Base-by-base conservation (phyloP, 2,113 vertebrate genomes). In the Bufo bufo region DNA sequence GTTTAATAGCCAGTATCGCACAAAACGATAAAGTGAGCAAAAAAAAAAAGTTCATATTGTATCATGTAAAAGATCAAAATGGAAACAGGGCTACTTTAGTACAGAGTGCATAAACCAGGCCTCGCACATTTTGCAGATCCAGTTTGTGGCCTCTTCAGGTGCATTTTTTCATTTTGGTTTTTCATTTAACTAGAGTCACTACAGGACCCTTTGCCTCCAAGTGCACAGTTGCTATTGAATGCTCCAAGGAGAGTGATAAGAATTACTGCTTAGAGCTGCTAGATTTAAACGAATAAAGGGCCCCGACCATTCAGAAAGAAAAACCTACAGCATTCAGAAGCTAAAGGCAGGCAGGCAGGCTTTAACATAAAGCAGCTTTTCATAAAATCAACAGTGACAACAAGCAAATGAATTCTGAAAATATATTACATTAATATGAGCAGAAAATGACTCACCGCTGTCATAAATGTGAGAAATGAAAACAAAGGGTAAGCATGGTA, bases 371-470 rank as follows among this genome's bases (percentile, higher is more conserved):
- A 83, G 61, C 61, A 84, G 82, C 20, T 63, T 54, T 71, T 75
- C 43, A 58, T 58, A 87, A 81, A 69, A 87, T 54, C 77, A 71
- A 23, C 49, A 69, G 59, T 71, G 23, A 69, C 63, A 80, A 52
- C 85, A 78, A 65, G n/a, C 59, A 79, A 69, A 69, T 80, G 47
- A 87, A 79, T 20, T 87, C 61, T 81, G 49, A 80, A 78, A 86
- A 86, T 79, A 86, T 86, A 77, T 79, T 56, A 81, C 61, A 80
- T 80, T 87, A 80, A 81, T 87, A 87, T 80, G 33, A 79, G 49
- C n/a, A 69, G 14, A 86, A 86, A 66, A 69, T 58, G 61, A 71
- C 61, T 56, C 49, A 66, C 20, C n/a, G n/a, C 61, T 80, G 61
- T 65, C 61, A 56, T 56, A 79, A 87, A 71, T 33, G 49, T 87